A percentile compares a stretch with the other conserved stretches of the same genome.
These are phyloP conservation scores for Trissolcus japonicus DNA, from an alignment of 2,888 invertebrate species.

Conservation along the genomic window DNA sequence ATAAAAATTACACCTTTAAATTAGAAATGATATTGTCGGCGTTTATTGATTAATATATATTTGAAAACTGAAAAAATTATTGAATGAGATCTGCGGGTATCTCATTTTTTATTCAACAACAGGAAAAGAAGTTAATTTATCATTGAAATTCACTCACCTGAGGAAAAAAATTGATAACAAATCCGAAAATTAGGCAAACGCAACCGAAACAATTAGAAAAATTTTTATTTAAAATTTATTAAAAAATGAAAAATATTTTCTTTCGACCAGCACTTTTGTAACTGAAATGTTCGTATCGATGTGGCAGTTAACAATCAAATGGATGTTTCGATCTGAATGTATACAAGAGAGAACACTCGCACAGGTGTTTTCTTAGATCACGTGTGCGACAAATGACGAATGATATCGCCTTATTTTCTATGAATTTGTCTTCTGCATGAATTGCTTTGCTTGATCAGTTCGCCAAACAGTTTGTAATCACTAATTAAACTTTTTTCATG, in stretches of 20 bases:
- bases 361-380: constrained; percentile 74
- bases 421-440: constrained; percentile 46
- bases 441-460: constrained; percentile 20
- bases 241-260: neutral
- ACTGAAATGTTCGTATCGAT: constrained; percentile 55
- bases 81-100: too few species aligned
- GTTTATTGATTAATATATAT: too few species aligned
- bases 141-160: too few species aligned
- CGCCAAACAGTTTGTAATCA: neutral
- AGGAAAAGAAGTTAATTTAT: too few species aligned
- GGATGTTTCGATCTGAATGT: constrained; percentile 60
- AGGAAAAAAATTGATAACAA: too few species aligned
- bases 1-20: too few species aligned
- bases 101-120: too few species aligned
- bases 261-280: constrained; percentile 21
- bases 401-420: constrained; percentile 50
- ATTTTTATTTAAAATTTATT: neutral
- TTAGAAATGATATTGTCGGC: too few species aligned
- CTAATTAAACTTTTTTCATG: neutral
- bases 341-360: constrained; percentile 67
- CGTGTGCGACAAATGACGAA: constrained; percentile 67
- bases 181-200: too few species aligned
- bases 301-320: constrained; percentile 65
- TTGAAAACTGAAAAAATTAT: too few species aligned
- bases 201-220: too few species aligned